Evolutionary conservation across 2,113 vertebrate genomes (phyloP), one percentile per base, ranked within the genome.

Genomic region (Gallinago paraguaiae): DNA sequence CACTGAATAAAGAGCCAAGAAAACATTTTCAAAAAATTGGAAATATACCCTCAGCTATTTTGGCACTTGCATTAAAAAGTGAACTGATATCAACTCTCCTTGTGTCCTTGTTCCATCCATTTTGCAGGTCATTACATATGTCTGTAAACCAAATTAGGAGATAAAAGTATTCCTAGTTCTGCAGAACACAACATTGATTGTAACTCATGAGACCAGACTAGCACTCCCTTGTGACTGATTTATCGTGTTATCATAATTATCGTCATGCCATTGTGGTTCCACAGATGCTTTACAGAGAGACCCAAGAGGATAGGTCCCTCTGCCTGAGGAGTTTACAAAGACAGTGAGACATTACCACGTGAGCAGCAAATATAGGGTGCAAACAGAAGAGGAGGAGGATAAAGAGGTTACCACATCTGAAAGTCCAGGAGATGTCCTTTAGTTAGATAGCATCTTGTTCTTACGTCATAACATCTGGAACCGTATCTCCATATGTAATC

Each of bases 181-280:
- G 45, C 77, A 92, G 76, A 75, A 90, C 48, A 90, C 65, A 75
- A 79, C 37, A 93, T 13, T 86, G 90, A 92, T 70, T 93, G 60
- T 81, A 94, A 93, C 82, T 95, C 93, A 81, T 76, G 83, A 88
- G 48, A 86, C 76, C 5, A 46, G 57, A 82, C 92, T 90, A 92
- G 79, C 64, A 90, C 60, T 95, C 93, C 90, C 93, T 94, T 1
- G 1, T 92, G 82, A 94, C 86, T 86, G 88, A 92, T 86, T 88
- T 90, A 78, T 60, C 20, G 1, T 75, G 70, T 96, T 96, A 94
- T 93, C 78, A 64, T 92, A 91, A 95, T 95, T 95, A 95, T 86
- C 5, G 3, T 88, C 57, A 93, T 65, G 83, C 72, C 65, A 50
- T 2, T 93, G 86, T 92, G 72, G 80, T 92, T 96, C 90, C 72